Conservation (phyloP, 2,113 vertebrate genomes). For the Fregetta grallaria region DNA sequence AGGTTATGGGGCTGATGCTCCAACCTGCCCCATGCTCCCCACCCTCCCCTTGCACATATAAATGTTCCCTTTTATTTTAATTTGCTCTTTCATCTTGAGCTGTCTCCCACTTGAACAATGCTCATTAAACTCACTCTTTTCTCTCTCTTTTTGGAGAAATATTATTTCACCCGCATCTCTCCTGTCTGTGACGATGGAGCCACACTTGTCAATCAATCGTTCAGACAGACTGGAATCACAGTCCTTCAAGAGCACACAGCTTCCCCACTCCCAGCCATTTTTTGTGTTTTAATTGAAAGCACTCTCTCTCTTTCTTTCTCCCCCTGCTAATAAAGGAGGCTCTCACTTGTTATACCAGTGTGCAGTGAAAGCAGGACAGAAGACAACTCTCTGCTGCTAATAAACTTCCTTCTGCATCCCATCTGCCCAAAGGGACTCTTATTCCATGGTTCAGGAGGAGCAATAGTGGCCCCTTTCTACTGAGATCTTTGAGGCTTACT, state of each 20-base stretch:
- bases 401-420: background rate
- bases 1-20: background rate
- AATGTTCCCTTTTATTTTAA: background rate
- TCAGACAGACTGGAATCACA: background rate
- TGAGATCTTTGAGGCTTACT: background rate
- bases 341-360: background rate
- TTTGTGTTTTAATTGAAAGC: background rate
- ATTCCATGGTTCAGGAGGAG: background rate
- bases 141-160: constrained; percentile 3
- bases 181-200: background rate
- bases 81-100: constrained; percentile 15
- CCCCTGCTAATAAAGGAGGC: background rate
- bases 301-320: background rate
- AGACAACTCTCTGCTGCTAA: background rate
- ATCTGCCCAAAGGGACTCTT: background rate
- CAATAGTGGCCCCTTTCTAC: background rate
- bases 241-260: background rate
- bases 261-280: background rate
- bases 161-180: background rate
- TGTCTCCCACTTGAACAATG: background rate
- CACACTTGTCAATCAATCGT: background rate
- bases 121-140: constrained; percentile 10
- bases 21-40: background rate
- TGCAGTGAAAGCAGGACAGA: background rate
- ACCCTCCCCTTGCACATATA: background rate